Percentiles rank a stretch among this genome's conserved stretches.
Evolutionary conservation across 2,113 vertebrate genomes (phyloP).

Genomic region (Oreochromis niloticus): DNA sequence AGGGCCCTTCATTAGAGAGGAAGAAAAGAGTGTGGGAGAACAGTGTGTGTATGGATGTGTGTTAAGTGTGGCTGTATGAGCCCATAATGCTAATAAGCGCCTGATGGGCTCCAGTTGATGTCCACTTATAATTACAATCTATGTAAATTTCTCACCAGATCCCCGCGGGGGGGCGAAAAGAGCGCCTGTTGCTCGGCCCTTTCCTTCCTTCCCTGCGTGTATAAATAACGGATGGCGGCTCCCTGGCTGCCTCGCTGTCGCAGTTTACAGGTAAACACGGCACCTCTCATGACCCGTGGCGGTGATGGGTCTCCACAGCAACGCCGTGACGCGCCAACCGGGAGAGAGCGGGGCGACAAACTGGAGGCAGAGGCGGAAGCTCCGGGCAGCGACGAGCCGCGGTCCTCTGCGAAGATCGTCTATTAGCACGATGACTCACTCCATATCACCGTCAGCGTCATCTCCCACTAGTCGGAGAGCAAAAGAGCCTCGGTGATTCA

Average conservation of each 20-base stretch:
- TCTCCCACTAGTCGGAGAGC: neutral
- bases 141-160: neutral
- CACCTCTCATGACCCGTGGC: constrained; percentile 38
- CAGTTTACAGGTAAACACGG: constrained; percentile 44
- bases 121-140: constrained; percentile 8
- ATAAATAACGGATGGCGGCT: neutral
- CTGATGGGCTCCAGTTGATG: constrained; percentile 6
- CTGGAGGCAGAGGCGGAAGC: constrained; percentile 8
- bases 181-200: constrained; percentile 31
- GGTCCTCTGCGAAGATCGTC: constrained; percentile 37
- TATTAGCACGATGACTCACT: neutral
- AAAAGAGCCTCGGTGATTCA: neutral
- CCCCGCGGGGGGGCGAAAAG: neutral
- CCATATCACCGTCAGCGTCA: neutral
- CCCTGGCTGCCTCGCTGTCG: neutral
- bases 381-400: neutral
- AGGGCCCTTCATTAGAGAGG: constrained; percentile 45
- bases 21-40: constrained; percentile 3
- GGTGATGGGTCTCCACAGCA: constrained; percentile 60
- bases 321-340: constrained; percentile 58
- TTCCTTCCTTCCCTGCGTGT: neutral
- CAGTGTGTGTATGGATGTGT: neutral
- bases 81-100: neutral
- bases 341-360: constrained; percentile 34
- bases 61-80: neutral